Conservation (phyloP, 2,113 vertebrate genomes). For the Struthidea cinerea region DNA sequence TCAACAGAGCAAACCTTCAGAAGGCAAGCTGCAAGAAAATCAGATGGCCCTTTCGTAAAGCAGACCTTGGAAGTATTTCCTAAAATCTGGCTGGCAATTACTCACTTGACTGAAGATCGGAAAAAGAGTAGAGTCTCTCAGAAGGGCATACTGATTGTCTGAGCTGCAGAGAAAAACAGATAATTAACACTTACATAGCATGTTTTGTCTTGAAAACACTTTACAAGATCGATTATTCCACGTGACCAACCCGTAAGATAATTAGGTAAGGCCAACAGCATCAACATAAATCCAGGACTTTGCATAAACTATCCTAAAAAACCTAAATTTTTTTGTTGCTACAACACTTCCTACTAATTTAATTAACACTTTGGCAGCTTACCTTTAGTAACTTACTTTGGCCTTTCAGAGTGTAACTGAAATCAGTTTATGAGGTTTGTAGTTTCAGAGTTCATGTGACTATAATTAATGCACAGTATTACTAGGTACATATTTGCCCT, state of each 20-base stretch:
- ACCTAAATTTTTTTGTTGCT: neutral
- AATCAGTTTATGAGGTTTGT: neutral
- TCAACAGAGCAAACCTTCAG: neutral
- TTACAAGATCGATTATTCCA: neutral
- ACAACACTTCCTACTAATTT: neutral
- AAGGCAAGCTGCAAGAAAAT: neutral
- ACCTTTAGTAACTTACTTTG: neutral
- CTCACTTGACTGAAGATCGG: slow-evolving; percentile 91
- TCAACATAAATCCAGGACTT: neutral
- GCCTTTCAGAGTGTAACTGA: neutral
- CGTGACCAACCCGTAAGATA: neutral
- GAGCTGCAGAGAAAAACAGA: slow-evolving; percentile 70
- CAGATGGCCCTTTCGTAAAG: neutral
- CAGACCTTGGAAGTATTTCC: neutral
- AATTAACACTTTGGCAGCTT: neutral
- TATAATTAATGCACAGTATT: neutral
- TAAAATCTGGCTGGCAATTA: slow-evolving; percentile 7
- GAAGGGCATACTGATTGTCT: slow-evolving; percentile 66
- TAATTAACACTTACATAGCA: neutral
- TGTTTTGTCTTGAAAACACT: neutral
- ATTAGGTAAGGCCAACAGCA: neutral
- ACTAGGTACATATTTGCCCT: neutral
- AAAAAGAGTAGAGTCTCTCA: slow-evolving; percentile 82
- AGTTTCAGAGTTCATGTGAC: neutral
- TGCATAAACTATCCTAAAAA: neutral